phyloP scores from a whole-genome alignment of 2,797 vertebrate genomes.

The Denticeps clupeoides region DNA sequence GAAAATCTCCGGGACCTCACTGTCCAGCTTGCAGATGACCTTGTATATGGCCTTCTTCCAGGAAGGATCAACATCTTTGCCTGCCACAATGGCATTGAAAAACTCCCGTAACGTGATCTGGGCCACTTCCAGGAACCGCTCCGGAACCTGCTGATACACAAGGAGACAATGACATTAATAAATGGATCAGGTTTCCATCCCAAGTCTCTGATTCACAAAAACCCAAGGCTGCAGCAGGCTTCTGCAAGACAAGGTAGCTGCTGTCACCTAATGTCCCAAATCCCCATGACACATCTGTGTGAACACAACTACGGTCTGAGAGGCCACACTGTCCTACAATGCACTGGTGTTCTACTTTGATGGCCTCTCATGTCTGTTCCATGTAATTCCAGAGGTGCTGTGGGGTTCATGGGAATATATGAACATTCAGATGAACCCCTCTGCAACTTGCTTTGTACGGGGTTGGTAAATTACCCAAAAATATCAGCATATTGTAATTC shows the following conservation, averaged over 20 bases:
- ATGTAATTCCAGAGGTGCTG: too few species aligned
- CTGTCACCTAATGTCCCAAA: too few species aligned
- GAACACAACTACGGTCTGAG: too few species aligned
- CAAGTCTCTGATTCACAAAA: slow-evolving; percentile 65
- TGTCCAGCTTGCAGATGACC: slow-evolving; percentile 99
- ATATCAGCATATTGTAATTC: too few species aligned
- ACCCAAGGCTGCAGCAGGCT: neutral
- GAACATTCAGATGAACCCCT: too few species aligned
- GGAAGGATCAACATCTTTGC: slow-evolving; percentile 99
- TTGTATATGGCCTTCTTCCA: slow-evolving; percentile 99
- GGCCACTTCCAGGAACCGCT: slow-evolving; percentile 98
- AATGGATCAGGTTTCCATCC: slow-evolving; percentile 68
- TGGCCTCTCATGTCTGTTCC: too few species aligned
- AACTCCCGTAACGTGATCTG: slow-evolving; percentile 99
- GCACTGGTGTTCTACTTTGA: too few species aligned
- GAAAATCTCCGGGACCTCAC: slow-evolving; percentile 97
- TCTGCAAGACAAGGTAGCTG: neutral
- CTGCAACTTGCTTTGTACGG: too few species aligned
- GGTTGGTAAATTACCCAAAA: too few species aligned
- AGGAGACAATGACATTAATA: slow-evolving; percentile 80
- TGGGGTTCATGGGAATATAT: too few species aligned
- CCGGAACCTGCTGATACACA: slow-evolving; percentile 85
- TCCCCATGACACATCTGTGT: too few species aligned
- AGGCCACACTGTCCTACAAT: too few species aligned
- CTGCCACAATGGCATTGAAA: slow-evolving; percentile 98